phyloP scores from a whole-genome alignment of 2,113 vertebrate genomes.

The Saguinus imperator region DNA sequence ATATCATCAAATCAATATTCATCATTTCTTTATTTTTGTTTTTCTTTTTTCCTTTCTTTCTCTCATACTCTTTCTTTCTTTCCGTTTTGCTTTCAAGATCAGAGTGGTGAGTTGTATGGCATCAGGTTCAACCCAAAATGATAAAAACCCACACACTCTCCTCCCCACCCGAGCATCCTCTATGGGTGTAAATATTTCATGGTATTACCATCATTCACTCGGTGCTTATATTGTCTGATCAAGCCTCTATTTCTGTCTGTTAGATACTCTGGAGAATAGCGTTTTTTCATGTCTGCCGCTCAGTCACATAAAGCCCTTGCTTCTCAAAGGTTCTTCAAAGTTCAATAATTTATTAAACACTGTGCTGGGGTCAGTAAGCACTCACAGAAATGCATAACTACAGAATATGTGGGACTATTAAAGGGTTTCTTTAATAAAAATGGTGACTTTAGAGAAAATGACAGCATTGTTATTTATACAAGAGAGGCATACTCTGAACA shows the following conservation, averaged over 20 bases:
- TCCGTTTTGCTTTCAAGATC: conserved; percentile 70
- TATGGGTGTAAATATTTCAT: conserved; percentile 86
- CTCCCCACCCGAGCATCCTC: conserved; percentile 74
- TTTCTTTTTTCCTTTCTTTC: background rate
- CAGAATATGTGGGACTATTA: conserved; percentile 57
- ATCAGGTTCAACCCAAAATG: conserved; percentile 69
- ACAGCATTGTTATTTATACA: conserved; percentile 43
- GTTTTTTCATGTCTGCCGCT: conserved; percentile 82
- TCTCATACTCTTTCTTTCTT: background rate
- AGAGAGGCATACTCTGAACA: background rate
- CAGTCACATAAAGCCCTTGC: conserved; percentile 78
- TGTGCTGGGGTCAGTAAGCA: conserved; percentile 54
- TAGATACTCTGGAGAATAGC: conserved; percentile 82
- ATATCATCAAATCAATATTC: conserved; percentile 49
- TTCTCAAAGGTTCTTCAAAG: conserved; percentile 82
- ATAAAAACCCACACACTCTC: conserved; percentile 70
- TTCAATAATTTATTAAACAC: conserved; percentile 85
- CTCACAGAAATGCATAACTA: conserved; percentile 64
- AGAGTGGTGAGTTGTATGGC: conserved; percentile 48
- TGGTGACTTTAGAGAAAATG: conserved; percentile 60
- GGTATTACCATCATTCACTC: conserved; percentile 84
- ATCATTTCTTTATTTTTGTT: background rate
- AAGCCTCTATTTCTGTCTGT: conserved; percentile 84
- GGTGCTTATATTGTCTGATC: conserved; percentile 83
- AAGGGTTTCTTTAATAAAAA: conserved; percentile 61